Evolutionary conservation across 2,888 invertebrate genomes (phyloP), one percentile per base, ranked within the genome.

Genomic region (Drosophila prostipennis): DNA sequence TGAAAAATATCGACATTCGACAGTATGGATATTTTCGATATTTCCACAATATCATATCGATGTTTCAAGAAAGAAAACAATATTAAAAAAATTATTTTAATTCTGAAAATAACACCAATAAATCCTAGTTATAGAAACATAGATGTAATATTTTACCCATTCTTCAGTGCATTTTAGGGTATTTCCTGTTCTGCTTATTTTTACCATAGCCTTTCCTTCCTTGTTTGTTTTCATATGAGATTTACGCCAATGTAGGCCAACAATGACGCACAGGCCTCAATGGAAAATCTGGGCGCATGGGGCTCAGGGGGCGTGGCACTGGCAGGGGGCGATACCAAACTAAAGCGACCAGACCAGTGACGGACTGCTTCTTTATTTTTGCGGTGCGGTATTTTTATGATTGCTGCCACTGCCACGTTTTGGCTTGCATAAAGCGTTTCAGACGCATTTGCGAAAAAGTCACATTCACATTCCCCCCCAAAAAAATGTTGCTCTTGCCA

Each of bases 251-350:
- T 74, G 70, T 74, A 86, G 83, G 83, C 87, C 83, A 86, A 80
- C 79, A 86, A 79, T 86, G 83, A 83, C 83, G 83, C 83, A 83
- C 84, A 83, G 71, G 67, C 72, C 74, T 54, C 75, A 77, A 63
- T 84, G 79, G 85, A 75, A 82, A 73, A 65, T 63, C 37, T 48
- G 40, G 48, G 46, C 49, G 46, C 56, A 13, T 34, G n/a, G 13
- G 37, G 37, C n/a, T 16, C 26, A 36, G 43, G 16, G 34, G 42
- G 48, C 34, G 55, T 14, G 34, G 34, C 46, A 46, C 23, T 29
- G 29, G 5, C 6, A 7, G 14, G 14, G 16, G 26, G 14, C 55
- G 16, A 46, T 32, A 37, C 32, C n/a, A 32, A 45, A 45, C 45
- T 26, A 45, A 45, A 36, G 45, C 60, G n/a, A 39, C 34, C 46